Conservation (phyloP, 64 coral and sea anemone genomes). For the Actinia tenebrosa region DNA sequence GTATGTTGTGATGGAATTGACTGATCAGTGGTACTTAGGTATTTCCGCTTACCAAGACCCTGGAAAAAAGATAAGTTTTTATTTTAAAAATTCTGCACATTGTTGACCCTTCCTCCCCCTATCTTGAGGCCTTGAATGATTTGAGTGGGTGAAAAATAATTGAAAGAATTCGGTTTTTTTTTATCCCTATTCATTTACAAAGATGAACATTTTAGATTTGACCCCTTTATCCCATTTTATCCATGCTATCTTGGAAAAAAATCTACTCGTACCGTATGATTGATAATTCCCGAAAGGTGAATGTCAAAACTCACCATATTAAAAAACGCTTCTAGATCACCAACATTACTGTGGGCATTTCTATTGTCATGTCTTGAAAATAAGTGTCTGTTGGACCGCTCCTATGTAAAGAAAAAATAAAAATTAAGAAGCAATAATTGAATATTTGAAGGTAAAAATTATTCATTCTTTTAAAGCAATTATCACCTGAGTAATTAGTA, state of each 20-base stretch:
- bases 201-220: too few species aligned
- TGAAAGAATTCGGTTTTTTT: too few species aligned
- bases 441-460: too few species aligned
- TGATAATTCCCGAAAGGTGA: too few species aligned
- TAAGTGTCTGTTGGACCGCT: conserved; percentile 73
- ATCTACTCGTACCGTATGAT: too few species aligned
- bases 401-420: conserved; percentile 10
- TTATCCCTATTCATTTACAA: too few species aligned
- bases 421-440: background rate
- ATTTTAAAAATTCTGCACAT: too few species aligned
- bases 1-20: conserved; percentile 26
- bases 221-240: too few species aligned
- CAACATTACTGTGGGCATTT: conserved; percentile 72
- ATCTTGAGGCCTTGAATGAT: too few species aligned
- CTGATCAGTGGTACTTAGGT: background rate
- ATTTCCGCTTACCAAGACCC: conserved; percentile 58
- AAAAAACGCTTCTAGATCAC: conserved; percentile 81
- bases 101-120: too few species aligned
- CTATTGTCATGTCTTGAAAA: conserved; percentile 90
- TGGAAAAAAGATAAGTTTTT: background rate
- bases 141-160: too few species aligned
- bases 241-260: too few species aligned
- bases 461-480: background rate
- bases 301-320: conserved; percentile 53
- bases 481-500: background rate